Percentiles rank a stretch among this genome's conserved stretches.
Conservation (phyloP, 1,140 invertebrate species). For the Scaptodrosophila lebanonensis region DNA sequence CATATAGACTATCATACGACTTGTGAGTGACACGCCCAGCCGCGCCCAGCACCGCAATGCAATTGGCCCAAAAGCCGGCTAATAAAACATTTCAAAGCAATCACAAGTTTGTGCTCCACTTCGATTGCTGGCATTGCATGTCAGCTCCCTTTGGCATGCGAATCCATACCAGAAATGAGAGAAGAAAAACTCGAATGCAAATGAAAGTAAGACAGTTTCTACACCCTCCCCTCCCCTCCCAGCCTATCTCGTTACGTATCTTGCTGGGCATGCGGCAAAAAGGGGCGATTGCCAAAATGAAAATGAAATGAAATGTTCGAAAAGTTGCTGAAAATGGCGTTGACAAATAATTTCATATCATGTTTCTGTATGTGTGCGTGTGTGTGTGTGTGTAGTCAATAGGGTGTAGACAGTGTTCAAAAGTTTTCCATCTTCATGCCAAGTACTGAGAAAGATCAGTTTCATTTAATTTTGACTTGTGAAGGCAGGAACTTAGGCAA, state of each 20-base stretch:
- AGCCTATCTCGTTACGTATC: too few relatives aligned
- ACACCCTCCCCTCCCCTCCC: too few relatives aligned
- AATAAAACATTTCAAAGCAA: constrained; percentile 72
- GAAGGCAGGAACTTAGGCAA: constrained; percentile 12
- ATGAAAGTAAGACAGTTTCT: constrained; percentile 29
- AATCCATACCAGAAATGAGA: constrained; percentile 10
- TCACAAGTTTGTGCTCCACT: constrained; percentile 52
- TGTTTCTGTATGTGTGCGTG: constrained; percentile 43
- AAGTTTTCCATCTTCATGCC: constrained; percentile 23
- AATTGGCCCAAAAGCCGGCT: constrained; percentile 35
- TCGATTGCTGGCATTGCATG: constrained; percentile 68
- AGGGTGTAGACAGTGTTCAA: constrained; percentile 17
- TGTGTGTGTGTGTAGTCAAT: constrained; percentile 23
- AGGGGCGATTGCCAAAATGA: constrained; percentile 33
- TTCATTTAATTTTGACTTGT: constrained; percentile 66
- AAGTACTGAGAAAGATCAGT: constrained; percentile 53
- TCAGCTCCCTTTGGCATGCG: constrained; percentile 40
- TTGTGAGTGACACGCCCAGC: constrained; percentile 17
- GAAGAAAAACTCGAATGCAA: constrained; percentile 6
- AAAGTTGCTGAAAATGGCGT: constrained; percentile 74
- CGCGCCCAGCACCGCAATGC: constrained; percentile 7
- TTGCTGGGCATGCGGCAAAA: constrained; percentile 9
- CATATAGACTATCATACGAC: constrained; percentile 4
- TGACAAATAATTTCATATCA: constrained; percentile 76
- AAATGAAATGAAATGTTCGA: constrained; percentile 68